Evolutionary conservation across 2,797 vertebrate genomes (phyloP), one percentile per base, ranked within the genome.

Genomic region (Lophius americanus): DNA sequence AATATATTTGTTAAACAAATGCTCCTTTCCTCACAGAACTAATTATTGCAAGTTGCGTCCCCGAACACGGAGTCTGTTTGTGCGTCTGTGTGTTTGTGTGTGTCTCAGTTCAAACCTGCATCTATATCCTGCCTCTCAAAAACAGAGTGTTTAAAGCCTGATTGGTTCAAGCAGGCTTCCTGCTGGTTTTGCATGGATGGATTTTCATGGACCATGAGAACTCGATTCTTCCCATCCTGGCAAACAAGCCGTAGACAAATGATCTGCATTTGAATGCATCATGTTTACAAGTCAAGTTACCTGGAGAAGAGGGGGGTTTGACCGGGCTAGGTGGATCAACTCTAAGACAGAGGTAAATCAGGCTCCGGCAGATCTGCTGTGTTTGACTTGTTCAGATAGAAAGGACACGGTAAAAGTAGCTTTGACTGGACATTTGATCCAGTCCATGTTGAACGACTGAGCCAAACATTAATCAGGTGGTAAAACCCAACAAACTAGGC

Each of bases 211-310:
- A 6, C 63, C 36, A 4, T n/a, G 50, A 73, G 76, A 32, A 49
- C 77, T 63, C 61, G 12, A 48, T 10, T 60, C 52, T 84, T 84
- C 71, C 43, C 64, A 70, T 81, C 63, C 76, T 54, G 7, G 56
- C 47, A 85, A 85, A 72, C 60, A 55, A 76, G 43, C 44, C 64
- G 68, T 63, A 87, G 52, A 78, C 88, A 85, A 91, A 89, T 84
- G 0, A 2, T 14, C 14, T 9, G 9, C 37, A 90, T 92, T 91
- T 92, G 91, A 91, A 89, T 92, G 79, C 37, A 68, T 44, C 82
- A 88, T 77, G 50, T 92, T 92, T 91, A 89, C 89, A 89, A 89
- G 91, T 91, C 88, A 89, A 90, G 88, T 91, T 91, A 87, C 81
- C 81, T 69, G 38, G 64, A 82, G 75, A 77, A 42, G 61, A 62